Conservation (phyloP, 1,140 invertebrate species). For the Triops cancriformis region DNA sequence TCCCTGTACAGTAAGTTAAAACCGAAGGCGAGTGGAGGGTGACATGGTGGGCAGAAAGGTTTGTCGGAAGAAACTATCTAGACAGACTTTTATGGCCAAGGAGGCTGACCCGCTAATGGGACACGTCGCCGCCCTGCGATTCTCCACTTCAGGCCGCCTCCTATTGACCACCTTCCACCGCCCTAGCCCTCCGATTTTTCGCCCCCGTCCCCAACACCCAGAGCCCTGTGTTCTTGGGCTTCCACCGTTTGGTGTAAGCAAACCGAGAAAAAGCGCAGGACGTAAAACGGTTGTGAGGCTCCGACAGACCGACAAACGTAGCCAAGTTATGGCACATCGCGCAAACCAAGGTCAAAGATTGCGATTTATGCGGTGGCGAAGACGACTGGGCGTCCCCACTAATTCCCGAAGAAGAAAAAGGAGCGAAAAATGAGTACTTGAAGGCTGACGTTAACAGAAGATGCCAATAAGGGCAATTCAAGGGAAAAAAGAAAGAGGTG, state of each 20-base stretch:
- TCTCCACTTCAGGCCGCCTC: background rate
- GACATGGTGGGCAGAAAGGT: background rate
- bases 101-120: slow-evolving; percentile 24
- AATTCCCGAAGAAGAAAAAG: too few relatives aligned
- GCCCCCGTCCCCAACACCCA: background rate
- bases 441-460: too few relatives aligned
- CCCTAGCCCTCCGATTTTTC: background rate
- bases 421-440: too few relatives aligned
- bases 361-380: too few relatives aligned
- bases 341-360: too few relatives aligned
- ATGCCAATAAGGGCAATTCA: too few relatives aligned
- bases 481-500: too few relatives aligned
- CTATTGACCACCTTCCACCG: slow-evolving; percentile 7
- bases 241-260: background rate
- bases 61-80: slow-evolving; percentile 1
- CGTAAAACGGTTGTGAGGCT: too few relatives aligned
- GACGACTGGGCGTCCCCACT: too few relatives aligned
- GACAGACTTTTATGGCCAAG: slow-evolving; percentile 22
- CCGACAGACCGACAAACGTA: too few relatives aligned
- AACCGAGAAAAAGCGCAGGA: background rate
- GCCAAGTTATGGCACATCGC: too few relatives aligned
- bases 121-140: slow-evolving; percentile 18
- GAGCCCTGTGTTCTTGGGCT: background rate
- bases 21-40: background rate
- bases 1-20: background rate